Evolutionary conservation across 2,797 vertebrate species (phyloP).

Genomic region (Chiroxiphia lanceolata): DNA sequence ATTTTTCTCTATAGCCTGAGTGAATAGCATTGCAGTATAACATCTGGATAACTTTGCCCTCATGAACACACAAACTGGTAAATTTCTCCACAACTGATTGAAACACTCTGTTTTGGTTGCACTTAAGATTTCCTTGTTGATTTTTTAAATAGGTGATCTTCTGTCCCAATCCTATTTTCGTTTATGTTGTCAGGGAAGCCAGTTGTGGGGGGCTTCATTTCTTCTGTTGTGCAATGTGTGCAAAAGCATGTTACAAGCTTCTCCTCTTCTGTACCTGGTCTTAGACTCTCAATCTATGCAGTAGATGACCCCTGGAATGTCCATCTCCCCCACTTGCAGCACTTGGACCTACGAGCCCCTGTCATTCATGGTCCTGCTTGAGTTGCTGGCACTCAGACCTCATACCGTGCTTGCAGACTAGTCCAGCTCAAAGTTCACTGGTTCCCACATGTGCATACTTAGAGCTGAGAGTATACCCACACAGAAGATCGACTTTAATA

Average conservation of each 20-base stretch:
- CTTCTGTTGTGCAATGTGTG: accelerated
- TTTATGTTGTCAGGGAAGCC: background rate
- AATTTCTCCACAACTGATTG: background rate
- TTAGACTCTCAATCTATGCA: background rate
- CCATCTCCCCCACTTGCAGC: accelerated
- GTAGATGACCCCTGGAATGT: background rate
- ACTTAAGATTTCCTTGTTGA: background rate
- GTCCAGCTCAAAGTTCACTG: background rate
- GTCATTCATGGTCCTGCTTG: background rate
- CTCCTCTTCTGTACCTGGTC: background rate
- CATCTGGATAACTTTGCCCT: background rate
- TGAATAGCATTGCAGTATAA: background rate
- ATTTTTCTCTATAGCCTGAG: background rate
- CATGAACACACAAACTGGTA: background rate
- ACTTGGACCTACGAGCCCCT: background rate
- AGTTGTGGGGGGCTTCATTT: background rate
- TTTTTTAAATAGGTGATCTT: background rate
- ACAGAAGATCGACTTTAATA: background rate
- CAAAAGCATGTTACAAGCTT: background rate
- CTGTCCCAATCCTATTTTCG: background rate
- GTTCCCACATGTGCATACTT: accelerated
- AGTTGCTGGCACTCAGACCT: background rate
- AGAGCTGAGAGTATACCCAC: background rate
- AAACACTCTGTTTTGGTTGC: background rate
- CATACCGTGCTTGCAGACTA: background rate